phyloP scores from a whole-genome alignment of 2,797 vertebrate genomes.

The Pristis pectinata region DNA sequence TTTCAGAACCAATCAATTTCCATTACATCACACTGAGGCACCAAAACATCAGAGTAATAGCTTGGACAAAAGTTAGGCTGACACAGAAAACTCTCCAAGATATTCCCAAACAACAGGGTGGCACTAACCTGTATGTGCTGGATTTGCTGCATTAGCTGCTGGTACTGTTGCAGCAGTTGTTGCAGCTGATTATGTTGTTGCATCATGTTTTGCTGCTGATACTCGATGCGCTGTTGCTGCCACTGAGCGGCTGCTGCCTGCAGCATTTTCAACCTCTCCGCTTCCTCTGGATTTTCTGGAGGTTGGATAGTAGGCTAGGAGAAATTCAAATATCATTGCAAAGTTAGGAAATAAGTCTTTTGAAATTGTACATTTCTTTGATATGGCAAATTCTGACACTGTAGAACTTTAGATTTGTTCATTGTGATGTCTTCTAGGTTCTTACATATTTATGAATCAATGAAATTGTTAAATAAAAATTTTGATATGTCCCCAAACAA shows the following conservation, averaged over 20 bases:
- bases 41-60: too few species aligned
- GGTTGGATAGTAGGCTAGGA: conserved; percentile 55
- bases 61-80: background rate
- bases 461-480: background rate
- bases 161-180: conserved; percentile 83
- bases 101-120: background rate
- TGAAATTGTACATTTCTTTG: background rate
- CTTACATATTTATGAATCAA: background rate
- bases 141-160: conserved; percentile 82
- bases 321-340: conserved; percentile 21
- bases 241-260: conserved; percentile 92
- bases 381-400: background rate
- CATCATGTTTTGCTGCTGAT: conserved; percentile 95
- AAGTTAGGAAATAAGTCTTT: background rate
- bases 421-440: background rate
- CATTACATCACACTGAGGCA: background rate
- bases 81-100: background rate
- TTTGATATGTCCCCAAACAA: background rate
- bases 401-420: background rate
- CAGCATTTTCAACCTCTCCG: conserved; percentile 79
- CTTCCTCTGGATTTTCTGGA: conserved; percentile 77
- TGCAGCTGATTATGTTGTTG: conserved; percentile 88
- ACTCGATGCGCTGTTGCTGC: conserved; percentile 88
- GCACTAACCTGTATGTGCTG: conserved; percentile 71
- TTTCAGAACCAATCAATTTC: background rate